Base-by-base conservation (phyloP, 2,888 invertebrate species). In the Mythimna loreyi region DNA sequence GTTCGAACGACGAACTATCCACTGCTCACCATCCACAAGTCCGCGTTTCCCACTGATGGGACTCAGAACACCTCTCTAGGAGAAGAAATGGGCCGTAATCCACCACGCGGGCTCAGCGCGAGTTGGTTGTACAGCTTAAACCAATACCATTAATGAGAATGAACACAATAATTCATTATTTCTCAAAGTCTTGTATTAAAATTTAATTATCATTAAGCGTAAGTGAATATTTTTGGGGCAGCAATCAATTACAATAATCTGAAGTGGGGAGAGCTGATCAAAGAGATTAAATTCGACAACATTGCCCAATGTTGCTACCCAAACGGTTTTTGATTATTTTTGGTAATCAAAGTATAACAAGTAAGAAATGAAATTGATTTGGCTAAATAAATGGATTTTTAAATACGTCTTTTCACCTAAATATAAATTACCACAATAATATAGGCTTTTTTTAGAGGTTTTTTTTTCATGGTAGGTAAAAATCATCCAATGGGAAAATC, bases 281-380 rank as follows among this genome's bases (percentile, higher is more conserved):
- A 75, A 81, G 76, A 61, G 72, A 81, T 74, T 73, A 67, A 70
- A 58, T 61, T 58, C 21, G 47, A 66, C 23, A 62, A 55, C 62
- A 68, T 81, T 75, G 56, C 16, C 23, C 13, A 23, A 53, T 21
- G 50, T 56, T 56, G 23, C 21, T 43, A 25, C 11, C 58, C 30
- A 59, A 75, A 61, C n/a, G 40, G 21, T 50, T 19, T 75, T 69
- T 79, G 59, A 75, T 79, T 55, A 65, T 56, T 53, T 56, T 50
- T 53, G 28, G 7, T 43, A 60, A 58, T 59, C 58, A 52, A 64
- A 69, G 45, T 63, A 28, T 36, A 33, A 3, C 13, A 28, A 8
- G n/a, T 52, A 36, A 11, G 1, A 23, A 9, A 49, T 23, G n/a
- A 59, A 71, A 52, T 59, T 19, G 11, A 9, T 58, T 58, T 19